Evolutionary conservation across 2,888 invertebrate species (phyloP), one percentile per base, ranked within the genome.

Genomic region (Orchestes rusci): DNA sequence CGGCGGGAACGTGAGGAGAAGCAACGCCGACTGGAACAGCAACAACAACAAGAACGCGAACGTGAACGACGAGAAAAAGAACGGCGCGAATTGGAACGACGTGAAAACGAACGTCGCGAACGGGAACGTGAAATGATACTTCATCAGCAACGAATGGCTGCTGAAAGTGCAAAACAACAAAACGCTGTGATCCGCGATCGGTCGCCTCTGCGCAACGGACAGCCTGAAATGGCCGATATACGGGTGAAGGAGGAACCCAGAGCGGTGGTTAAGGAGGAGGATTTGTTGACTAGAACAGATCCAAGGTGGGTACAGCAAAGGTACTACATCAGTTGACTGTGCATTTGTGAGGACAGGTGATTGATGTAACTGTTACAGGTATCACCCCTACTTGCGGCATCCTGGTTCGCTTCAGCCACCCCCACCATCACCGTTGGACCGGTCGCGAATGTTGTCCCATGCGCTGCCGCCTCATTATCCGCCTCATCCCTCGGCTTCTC

Each of bases 181-280:
- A 36, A 70, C 29, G 48, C 66, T 38, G 58, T 68, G 54, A 56
- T 69, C 46, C 64, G 82, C 3, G 82, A 82, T 52, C 74, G 89
- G 38, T 88, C 88, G 4, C 89, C 89, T 3, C 68, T 87, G 40
- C 74, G 88, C 18, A 86, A 83, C 63, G 84, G 84, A 4, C 64
- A 67, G 45, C 69, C 68, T 40, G 69, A 72, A 42, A 55, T 59
- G n/a, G 53, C 53, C 1, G 59, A 59, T 28, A 63, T 80, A 49
- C 73, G 81, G 53, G 71, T 80, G 2, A 80, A 82, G 57, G 80
- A 81, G 55, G 80, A 81, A 55, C 75, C 77, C 10, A 70, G 79
- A 33, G 70, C 72, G 41, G 17, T 42, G 12, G 43, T 43, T 10
- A 75, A 77, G 45, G 61, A 62, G 35, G 63, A 63, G 39, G 62